These are phyloP conservation scores for Rhombomys opimus DNA, from an alignment of 2,113 vertebrate species.

Conservation along the genomic window DNA sequence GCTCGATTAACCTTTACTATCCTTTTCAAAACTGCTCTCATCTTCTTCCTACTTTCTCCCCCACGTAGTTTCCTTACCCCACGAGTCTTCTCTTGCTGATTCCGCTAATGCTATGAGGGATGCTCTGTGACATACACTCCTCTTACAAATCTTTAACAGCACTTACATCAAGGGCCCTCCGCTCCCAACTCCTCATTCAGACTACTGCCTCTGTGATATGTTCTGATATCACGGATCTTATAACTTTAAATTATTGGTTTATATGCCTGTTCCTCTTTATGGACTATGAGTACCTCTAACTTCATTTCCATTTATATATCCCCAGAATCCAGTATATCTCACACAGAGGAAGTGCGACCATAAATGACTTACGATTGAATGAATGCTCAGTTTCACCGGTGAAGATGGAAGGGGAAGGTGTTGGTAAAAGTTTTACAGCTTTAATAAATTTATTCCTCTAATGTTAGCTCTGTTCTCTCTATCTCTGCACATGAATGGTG, in stretches of 20 bases:
- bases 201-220: not conserved
- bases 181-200: not conserved
- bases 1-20: not conserved
- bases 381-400: not conserved
- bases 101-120: not conserved
- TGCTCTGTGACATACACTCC: not conserved
- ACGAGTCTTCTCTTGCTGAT: not conserved
- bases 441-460: constrained; percentile 51
- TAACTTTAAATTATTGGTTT: not conserved
- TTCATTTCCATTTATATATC: constrained; percentile 24
- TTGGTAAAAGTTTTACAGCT: constrained; percentile 19
- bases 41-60: not conserved
- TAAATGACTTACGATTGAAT: constrained; percentile 10
- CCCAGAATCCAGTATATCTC: not conserved
- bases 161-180: not conserved
- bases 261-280: not conserved
- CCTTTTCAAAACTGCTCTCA: not conserved
- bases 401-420: not conserved
- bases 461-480: constrained; percentile 1
- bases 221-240: not conserved
- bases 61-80: not conserved
- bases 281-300: not conserved
- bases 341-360: not conserved
- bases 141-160: not conserved
- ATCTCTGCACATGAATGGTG: not conserved